A percentile compares a stretch with the other conserved stretches of the same genome.
Conservation (phyloP, 2,888 invertebrate species). For the Hirudinaria manillensis region DNA sequence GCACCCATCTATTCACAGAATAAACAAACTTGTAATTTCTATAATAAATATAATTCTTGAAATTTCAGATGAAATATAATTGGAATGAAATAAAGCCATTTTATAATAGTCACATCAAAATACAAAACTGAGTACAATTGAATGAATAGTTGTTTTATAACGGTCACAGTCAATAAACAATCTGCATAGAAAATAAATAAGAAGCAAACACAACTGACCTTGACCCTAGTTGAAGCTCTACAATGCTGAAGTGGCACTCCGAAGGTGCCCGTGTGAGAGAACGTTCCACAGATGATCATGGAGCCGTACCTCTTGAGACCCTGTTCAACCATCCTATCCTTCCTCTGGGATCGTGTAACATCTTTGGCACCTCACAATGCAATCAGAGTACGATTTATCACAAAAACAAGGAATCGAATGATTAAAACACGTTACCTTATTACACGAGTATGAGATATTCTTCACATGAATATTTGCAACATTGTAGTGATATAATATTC, state of each 20-base stretch:
- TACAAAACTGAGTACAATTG: not conserved
- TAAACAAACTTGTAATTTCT: too few relatives aligned
- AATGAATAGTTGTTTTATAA: not conserved
- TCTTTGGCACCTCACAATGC: slow-evolving; percentile 1
- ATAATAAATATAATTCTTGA: too few relatives aligned
- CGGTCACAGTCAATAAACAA: not conserved
- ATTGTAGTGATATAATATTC: not conserved
- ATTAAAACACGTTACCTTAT: not conserved
- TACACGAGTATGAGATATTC: not conserved
- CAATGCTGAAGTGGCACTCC: slow-evolving; percentile 20
- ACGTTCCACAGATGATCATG: not conserved
- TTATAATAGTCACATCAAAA: not conserved
- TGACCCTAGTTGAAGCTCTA: not conserved
- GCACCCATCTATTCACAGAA: too few relatives aligned
- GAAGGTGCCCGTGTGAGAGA: not conserved
- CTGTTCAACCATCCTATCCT: not conserved
- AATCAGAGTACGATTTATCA: too few relatives aligned
- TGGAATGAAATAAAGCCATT: too few relatives aligned
- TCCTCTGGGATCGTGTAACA: too few relatives aligned
- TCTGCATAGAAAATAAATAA: not conserved
- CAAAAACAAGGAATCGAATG: too few relatives aligned
- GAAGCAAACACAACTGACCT: not conserved
- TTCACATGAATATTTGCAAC: not conserved
- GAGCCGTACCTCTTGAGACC: slow-evolving; percentile 7
- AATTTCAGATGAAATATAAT: too few relatives aligned